Evolutionary conservation across 1,140 invertebrate species (phyloP).

Genomic region (Rhopalosiphum padi): DNA sequence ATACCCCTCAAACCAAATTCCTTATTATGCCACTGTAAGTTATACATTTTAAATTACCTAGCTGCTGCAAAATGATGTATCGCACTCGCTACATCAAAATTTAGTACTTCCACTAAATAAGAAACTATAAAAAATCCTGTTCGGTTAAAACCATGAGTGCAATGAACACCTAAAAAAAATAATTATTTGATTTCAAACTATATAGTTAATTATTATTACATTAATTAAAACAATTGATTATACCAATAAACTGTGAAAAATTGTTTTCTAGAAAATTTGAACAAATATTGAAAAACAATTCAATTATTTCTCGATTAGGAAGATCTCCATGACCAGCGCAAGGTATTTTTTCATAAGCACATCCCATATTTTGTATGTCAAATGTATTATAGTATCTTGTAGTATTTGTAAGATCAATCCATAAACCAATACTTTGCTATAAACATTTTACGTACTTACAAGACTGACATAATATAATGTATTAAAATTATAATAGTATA

Average conservation of each 20-base stretch:
- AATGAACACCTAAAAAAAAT: slow-evolving; percentile 78
- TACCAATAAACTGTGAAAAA: slow-evolving; percentile 80
- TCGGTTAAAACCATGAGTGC: slow-evolving; percentile 98
- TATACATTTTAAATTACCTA: slow-evolving; percentile 64
- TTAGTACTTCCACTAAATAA: slow-evolving; percentile 84
- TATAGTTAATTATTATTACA: background rate
- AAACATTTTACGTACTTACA: slow-evolving; percentile 60
- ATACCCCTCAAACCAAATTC: background rate
- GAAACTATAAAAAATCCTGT: slow-evolving; percentile 93
- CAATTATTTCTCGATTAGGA: slow-evolving; percentile 76
- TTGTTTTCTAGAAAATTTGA: slow-evolving; percentile 78
- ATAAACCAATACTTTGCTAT: slow-evolving; percentile 86
- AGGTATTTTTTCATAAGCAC: slow-evolving; percentile 84
- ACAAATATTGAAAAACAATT: slow-evolving; percentile 79
- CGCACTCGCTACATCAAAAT: slow-evolving; percentile 83
- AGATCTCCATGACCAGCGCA: slow-evolving; percentile 71
- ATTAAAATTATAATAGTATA: background rate
- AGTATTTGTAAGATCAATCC: slow-evolving; percentile 97
- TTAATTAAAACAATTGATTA: slow-evolving; percentile 24
- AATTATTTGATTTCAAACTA: background rate
- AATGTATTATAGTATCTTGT: slow-evolving; percentile 86
- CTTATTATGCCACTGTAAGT: background rate
- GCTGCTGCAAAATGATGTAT: slow-evolving; percentile 76
- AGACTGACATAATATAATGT: background rate
- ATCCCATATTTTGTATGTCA: slow-evolving; percentile 77